phyloP scores from a whole-genome alignment of 1,140 invertebrate genomes.

The Eupristina koningsbergeri region DNA sequence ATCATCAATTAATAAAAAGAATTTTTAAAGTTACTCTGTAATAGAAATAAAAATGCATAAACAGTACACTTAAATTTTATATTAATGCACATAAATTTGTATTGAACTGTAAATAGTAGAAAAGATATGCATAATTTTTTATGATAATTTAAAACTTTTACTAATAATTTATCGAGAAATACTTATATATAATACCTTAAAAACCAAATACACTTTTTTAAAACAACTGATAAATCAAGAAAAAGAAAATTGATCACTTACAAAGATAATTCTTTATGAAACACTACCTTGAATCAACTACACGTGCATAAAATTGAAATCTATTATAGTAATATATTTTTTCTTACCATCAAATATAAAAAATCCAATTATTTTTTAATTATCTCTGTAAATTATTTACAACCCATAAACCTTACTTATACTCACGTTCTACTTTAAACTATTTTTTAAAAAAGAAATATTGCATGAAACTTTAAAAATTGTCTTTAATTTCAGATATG shows the following conservation, averaged over 20 bases:
- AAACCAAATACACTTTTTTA: not conserved
- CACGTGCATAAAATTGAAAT: not conserved
- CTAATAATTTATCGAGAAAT: too few relatives aligned
- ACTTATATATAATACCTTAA: too few relatives aligned
- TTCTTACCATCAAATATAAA: not conserved
- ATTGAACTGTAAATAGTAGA: too few relatives aligned
- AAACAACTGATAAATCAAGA: not conserved
- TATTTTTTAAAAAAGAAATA: conserved; percentile 2
- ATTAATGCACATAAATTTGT: too few relatives aligned
- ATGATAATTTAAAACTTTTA: too few relatives aligned
- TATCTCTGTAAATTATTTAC: not conserved
- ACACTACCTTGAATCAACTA: not conserved
- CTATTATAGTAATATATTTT: not conserved
- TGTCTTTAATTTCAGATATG: not conserved
- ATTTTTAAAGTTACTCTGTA: too few relatives aligned
- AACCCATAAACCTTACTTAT: conserved; percentile 10
- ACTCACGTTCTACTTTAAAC: not conserved
- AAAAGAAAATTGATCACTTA: not conserved
- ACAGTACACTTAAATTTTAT: too few relatives aligned
- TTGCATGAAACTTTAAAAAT: not conserved
- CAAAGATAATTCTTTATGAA: not conserved
- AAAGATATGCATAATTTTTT: too few relatives aligned
- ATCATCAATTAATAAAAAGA: too few relatives aligned
- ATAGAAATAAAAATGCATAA: too few relatives aligned
- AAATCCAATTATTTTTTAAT: conserved; percentile 25